These are phyloP conservation scores for Chrysolina haemoptera DNA, from an alignment of 2,888 invertebrate genomes.

Conservation along the genomic window DNA sequence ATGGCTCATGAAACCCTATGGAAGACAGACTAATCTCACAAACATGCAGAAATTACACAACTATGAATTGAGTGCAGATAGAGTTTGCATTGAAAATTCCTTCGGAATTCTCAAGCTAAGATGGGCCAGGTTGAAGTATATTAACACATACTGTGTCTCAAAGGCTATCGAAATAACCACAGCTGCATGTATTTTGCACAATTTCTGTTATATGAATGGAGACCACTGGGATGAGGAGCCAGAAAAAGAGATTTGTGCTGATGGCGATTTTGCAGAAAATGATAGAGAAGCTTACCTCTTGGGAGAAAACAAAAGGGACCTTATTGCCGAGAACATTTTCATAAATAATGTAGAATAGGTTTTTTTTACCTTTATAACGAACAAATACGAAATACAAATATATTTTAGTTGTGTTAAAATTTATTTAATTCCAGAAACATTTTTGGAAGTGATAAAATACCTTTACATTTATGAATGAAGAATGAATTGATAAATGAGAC, in stretches of 20 bases:
- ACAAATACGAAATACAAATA: background rate
- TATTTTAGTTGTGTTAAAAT: background rate
- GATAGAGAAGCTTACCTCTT: background rate
- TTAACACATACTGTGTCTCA: background rate
- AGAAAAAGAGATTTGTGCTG: background rate
- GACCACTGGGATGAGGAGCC: background rate
- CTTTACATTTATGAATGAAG: background rate
- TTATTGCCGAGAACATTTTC: background rate
- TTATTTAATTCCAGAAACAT: background rate
- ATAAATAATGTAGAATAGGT: background rate
- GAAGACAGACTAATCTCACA: background rate
- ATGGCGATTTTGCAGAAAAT: background rate
- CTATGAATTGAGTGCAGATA: background rate
- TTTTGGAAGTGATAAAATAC: background rate
- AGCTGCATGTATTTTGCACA: background rate
- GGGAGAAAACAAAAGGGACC: constrained; percentile 1
- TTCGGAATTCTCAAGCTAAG: background rate
- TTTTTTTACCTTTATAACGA: background rate
- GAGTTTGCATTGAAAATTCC: constrained; percentile 1
- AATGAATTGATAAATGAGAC: background rate
- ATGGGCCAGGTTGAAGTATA: constrained; percentile 1
- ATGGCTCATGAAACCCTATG: too few species aligned
- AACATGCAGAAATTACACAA: background rate
- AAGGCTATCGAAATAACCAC: too few species aligned
- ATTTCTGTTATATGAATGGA: constrained; percentile 1